A percentile compares a stretch with the other conserved stretches of the same genome.
These are phyloP conservation scores for Sitobion miscanthi DNA, from an alignment of 1,140 invertebrate species.

Conservation along the genomic window DNA sequence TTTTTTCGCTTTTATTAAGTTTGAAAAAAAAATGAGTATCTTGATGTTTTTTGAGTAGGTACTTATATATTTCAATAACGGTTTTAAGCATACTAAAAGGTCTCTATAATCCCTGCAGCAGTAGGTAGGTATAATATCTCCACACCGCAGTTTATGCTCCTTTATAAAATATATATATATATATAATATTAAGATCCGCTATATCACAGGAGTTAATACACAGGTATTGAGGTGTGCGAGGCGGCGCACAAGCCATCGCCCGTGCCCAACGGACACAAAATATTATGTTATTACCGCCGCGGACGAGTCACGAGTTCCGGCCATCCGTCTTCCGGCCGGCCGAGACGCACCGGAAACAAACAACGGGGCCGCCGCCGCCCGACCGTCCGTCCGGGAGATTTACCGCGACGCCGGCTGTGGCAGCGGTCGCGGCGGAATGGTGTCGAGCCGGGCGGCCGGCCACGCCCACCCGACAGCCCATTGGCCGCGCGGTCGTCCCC, in stretches of 20 bases:
- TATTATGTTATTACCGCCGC: constrained; percentile 2
- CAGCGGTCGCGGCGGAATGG: background rate
- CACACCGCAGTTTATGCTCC: no score
- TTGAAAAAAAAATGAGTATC: no score
- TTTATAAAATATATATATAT: no score
- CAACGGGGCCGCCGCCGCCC: constrained; percentile 12
- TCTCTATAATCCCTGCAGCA: no score
- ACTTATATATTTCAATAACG: no score
- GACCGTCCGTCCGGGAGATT: constrained; percentile 9
- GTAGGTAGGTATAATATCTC: no score
- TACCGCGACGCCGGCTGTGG: background rate
- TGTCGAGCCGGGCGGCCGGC: constrained; percentile 11
- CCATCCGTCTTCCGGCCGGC: background rate
- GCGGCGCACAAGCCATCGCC: background rate
- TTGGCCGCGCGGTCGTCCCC: constrained; percentile 30
- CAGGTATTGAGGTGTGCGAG: background rate
- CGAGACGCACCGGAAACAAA: constrained; percentile 37
- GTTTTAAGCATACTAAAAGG: no score
- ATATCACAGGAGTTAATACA: background rate
- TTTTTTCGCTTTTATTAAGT: no score
- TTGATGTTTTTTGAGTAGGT: no score
- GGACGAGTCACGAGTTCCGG: background rate
- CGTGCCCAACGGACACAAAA: background rate
- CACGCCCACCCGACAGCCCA: constrained; percentile 29
- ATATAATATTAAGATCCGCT: no score